Base-by-base conservation (phyloP, 2,113 vertebrate genomes). In the Phrynocephalus versicolor region DNA sequence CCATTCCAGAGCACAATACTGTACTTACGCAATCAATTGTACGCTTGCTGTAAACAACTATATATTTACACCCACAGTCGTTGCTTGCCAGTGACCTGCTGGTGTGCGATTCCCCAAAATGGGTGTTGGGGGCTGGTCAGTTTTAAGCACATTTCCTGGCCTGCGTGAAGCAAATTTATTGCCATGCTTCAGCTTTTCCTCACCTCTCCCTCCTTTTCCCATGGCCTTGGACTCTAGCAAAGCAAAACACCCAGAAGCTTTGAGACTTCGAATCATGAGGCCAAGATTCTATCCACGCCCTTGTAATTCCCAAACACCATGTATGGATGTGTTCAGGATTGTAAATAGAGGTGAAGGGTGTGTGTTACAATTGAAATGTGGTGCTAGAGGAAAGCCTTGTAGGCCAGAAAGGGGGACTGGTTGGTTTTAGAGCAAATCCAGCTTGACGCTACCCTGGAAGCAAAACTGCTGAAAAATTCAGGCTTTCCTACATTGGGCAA, bases 11-110 rank as follows among this genome's bases (percentile, higher is more conserved):
- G 92, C 87, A 94, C 92, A 77, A 93, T 90, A 91, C 93, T 91
- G 91, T 91, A 95, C 93, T 95, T 94, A 94, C 88, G 83, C 88
- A 92, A 93, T 95, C 94, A 62, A 96, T 94, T 89, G 81, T 45
- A 84, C 87, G 57, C 81, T 89, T 81, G 85, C 89, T 65, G 81
- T 90, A 91, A 89, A 93, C 37, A 93, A 35, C 37, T 65, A 27
- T 67, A 35, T 81, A 86, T 86, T 74, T 79, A 93, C 83, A 84
- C 84, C 83, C 72, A 83, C 90, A 92, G 88, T 71, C 91, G 69
- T 88, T 90, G 88, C 81, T 90, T 57, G 84, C 85, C 84, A 88
- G 78, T 79, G 90, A 92, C 93, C 91, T 60, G 1, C 58, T 75
- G 89, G 87, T 81, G 25, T 45, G 21, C 21, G 85, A 79, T 88